A percentile compares a stretch with the other conserved stretches of the same genome.
Evolutionary conservation across 2,797 vertebrate species (phyloP).

Genomic region (Pyrocephalus nanus): DNA sequence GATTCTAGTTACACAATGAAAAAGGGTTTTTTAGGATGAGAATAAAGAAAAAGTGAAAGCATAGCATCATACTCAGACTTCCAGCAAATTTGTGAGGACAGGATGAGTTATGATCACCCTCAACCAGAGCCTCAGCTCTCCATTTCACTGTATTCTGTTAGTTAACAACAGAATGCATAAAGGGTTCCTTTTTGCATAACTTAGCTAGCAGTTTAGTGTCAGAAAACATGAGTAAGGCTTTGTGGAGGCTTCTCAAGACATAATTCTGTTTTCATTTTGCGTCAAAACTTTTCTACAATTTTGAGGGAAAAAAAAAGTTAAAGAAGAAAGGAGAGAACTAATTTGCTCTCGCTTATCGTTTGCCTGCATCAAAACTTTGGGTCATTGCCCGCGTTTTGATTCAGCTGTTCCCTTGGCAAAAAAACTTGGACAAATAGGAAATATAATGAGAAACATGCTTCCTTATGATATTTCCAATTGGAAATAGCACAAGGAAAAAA

Average conservation of each 20-base stretch:
- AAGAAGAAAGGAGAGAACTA: background rate
- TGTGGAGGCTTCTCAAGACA: background rate
- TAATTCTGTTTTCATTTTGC: conserved; percentile 19
- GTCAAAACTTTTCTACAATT: conserved; percentile 36
- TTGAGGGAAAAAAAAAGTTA: background rate
- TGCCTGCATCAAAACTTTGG: conserved; percentile 49
- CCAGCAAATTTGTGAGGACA: background rate
- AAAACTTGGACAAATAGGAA: conserved; percentile 62
- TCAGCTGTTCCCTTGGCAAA: conserved; percentile 61
- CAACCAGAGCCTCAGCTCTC: background rate
- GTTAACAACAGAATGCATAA: background rate
- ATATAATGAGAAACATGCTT: conserved; percentile 66
- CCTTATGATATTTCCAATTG: conserved; percentile 65
- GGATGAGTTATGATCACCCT: background rate
- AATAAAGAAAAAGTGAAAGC: background rate
- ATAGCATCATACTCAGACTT: background rate
- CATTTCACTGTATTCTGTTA: background rate
- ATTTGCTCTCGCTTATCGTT: conserved; percentile 41
- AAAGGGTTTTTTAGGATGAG: background rate
- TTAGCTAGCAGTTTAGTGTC: background rate
- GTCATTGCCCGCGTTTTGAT: conserved; percentile 57
- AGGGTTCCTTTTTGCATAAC: background rate
- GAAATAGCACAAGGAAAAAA: conserved; percentile 63
- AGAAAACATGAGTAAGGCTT: conserved; percentile 4
- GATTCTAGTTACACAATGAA: background rate